Conservation (phyloP, 2,888 invertebrate genomes). For the Pemphredon lugubris region DNA sequence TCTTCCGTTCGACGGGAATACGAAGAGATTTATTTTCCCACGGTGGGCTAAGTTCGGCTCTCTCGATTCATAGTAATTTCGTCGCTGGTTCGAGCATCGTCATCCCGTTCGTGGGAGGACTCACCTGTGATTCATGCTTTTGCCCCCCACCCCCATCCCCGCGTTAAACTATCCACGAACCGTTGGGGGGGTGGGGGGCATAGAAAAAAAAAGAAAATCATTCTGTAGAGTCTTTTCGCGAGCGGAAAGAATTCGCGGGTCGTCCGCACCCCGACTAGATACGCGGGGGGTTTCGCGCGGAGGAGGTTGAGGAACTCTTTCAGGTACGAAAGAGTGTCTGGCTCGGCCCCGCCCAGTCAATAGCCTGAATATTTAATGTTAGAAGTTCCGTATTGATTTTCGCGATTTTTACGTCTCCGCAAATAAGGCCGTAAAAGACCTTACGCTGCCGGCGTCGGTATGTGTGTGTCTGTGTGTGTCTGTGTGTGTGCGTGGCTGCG, state of each 20-base stretch:
- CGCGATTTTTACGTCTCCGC: constrained; percentile 80
- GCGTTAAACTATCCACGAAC: no score
- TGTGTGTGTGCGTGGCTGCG: constrained; percentile 1
- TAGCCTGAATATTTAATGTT: constrained; percentile 80
- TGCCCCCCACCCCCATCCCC: no score
- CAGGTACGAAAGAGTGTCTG: constrained; percentile 61
- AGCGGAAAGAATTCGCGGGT: constrained; percentile 28
- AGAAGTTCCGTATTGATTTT: constrained; percentile 81
- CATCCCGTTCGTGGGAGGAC: no score
- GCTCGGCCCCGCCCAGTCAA: constrained; percentile 77
- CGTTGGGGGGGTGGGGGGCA: no score
- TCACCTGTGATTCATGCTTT: no score
- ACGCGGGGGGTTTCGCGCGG: constrained; percentile 16
- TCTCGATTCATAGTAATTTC: no score
- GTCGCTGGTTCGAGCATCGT: no score
- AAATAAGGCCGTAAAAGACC: constrained; percentile 79
- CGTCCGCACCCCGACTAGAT: background rate
- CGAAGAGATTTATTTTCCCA: no score
- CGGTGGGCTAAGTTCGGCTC: no score
- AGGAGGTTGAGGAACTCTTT: constrained; percentile 18
- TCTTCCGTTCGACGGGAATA: no score
- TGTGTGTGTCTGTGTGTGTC: background rate
- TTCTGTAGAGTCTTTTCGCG: constrained; percentile 9
- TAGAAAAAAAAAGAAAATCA: background rate
- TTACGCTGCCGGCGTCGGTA: constrained; percentile 28